phyloP scores from a whole-genome alignment of 2,113 vertebrate genomes.

The Astatotilapia flaviijosephi region DNA sequence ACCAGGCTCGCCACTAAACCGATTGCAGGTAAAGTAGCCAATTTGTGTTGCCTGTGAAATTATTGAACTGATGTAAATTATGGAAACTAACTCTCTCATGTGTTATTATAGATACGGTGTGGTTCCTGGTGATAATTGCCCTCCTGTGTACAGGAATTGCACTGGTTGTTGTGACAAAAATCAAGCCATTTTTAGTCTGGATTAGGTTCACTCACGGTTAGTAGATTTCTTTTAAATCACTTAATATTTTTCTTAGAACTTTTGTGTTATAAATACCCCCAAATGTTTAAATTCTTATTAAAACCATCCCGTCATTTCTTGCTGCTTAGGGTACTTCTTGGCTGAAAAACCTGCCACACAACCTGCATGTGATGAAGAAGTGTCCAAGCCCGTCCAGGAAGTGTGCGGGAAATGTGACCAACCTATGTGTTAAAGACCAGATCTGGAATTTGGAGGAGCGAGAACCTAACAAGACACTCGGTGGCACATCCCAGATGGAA shows the following conservation, averaged over 20 bases:
- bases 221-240: background rate
- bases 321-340: conserved; percentile 10
- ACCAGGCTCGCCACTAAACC: accelerated
- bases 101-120: conserved; percentile 39
- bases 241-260: background rate
- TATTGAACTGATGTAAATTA: background rate
- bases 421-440: conserved; percentile 9
- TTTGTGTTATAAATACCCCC: background rate
- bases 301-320: background rate
- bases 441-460: background rate
- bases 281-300: background rate
- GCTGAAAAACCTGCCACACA: background rate
- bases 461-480: background rate
- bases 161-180: conserved; percentile 27
- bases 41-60: background rate
- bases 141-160: conserved; percentile 28
- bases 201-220: conserved; percentile 29
- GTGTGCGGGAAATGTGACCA: conserved; percentile 48
- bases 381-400: conserved; percentile 67
- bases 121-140: conserved; percentile 44
- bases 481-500: background rate
- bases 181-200: conserved; percentile 29
- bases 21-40: conserved; percentile 2
- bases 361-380: background rate
- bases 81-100: background rate